Base-by-base conservation (phyloP, 2,113 vertebrate genomes). In the Entosphenus tridentatus region DNA sequence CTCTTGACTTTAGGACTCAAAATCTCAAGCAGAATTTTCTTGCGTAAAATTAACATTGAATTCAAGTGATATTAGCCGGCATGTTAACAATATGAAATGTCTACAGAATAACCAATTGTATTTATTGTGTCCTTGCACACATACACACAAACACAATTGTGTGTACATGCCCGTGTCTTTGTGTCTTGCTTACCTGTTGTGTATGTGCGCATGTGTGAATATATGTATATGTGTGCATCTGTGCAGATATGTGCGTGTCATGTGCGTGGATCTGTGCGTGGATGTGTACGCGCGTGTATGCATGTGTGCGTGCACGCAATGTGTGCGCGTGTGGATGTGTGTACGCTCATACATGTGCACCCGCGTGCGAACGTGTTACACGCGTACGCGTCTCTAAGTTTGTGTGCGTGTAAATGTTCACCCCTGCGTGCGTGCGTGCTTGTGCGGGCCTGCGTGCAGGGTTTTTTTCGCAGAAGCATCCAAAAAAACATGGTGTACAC, bases 401-500 rank as follows among this genome's bases (percentile, higher is more conserved):
- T 62, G 5, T 62, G 58, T 62, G 58, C 16, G 58, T 62, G 7
- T 62, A 62, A 14, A 17, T 62, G 58, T 62, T 39, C 39, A 39
- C 39, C 39, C 39, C 39, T 62, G 58, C 16, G 58, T 62, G 58
- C 16, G 58, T 62, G 58, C 16, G 11, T 56, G 70, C 80, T 13
- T 62, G 58, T 62, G 58, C 16, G 58, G 4, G 58, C 16, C 4
- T 62, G 58, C 16, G 11, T 56, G 70, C 80, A 96, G 92, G 92
- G 90, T 70, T 96, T 96, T 80, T 96, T 96, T 79, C 83, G 90
- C 72, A 82, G 90, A 74, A 96, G 92, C 77, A 96, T 96, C 78
- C 92, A 96, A 83, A 96, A 96, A 81, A 96, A 95, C 83, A 96
- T 96, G 92, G 88, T 96, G 76, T 96, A 96, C 78, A 96, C 92